Conservation (phyloP, 64 coral and sea anemone species). For the Stichodactyla helianthus region DNA sequence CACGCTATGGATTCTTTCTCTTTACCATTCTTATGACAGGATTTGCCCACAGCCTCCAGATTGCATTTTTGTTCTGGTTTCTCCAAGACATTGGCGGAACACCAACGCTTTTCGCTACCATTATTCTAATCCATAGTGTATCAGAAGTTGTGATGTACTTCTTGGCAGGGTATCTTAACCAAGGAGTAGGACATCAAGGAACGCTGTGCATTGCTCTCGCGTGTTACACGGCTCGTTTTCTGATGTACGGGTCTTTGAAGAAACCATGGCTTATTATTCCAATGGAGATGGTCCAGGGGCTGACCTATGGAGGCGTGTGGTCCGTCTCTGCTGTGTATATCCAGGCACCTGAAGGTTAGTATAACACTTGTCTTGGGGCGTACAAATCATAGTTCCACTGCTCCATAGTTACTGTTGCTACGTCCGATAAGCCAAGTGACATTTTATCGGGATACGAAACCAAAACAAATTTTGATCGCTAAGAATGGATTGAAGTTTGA, state of each 20-base stretch:
- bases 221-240: slow-evolving; percentile 82
- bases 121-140: slow-evolving; percentile 58
- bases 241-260: slow-evolving; percentile 71
- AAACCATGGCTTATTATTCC: slow-evolving; percentile 79
- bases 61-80: slow-evolving; percentile 85
- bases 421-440: no score
- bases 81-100: slow-evolving; percentile 79
- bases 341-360: slow-evolving; percentile 63
- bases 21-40: slow-evolving; percentile 66
- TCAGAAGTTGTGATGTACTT: slow-evolving; percentile 82
- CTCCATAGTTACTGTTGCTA: no score
- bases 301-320: slow-evolving; percentile 86
- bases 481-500: no score
- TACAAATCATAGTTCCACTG: no score
- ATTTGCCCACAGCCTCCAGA: slow-evolving; percentile 71
- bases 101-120: slow-evolving; percentile 62
- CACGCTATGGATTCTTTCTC: slow-evolving; percentile 68
- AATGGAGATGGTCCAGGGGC: slow-evolving; percentile 77
- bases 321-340: slow-evolving; percentile 77
- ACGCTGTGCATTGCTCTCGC: slow-evolving; percentile 76
- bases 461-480: no score
- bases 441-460: no score
- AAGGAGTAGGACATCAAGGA: slow-evolving; percentile 66
- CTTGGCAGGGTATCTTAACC: slow-evolving; percentile 37
- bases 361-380: no score